A percentile compares a stretch with the other conserved stretches of the same genome.
Conservation (phyloP, 2,888 invertebrate species). For the Caenorhabditis becei region DNA sequence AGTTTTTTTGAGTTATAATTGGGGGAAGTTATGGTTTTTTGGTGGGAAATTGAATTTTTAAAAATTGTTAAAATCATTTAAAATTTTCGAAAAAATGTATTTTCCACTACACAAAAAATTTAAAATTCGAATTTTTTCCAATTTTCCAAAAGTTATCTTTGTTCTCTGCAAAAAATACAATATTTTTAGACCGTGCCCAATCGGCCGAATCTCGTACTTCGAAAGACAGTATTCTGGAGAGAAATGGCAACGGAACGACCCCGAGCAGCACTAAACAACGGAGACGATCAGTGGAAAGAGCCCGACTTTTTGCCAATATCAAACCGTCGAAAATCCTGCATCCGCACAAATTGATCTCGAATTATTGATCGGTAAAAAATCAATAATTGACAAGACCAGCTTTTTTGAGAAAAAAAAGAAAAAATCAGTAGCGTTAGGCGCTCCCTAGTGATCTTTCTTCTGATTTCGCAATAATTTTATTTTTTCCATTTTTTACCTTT, state of each 20-base stretch:
- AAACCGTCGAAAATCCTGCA: conserved; percentile 67
- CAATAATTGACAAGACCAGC: too few relatives aligned
- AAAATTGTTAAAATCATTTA: conserved; percentile 8
- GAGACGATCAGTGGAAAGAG: conserved; percentile 70
- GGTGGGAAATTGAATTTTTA: too few relatives aligned
- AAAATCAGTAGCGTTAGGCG: too few relatives aligned
- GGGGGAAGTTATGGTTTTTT: too few relatives aligned
- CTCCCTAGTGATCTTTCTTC: too few relatives aligned
- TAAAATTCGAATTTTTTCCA: not conserved
- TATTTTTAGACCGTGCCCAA: conserved; percentile 73
- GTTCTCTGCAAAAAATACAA: not conserved
- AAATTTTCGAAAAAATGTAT: not conserved
- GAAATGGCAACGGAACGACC: conserved; percentile 30
- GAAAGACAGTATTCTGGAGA: conserved; percentile 45
- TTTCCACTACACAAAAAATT: too few relatives aligned
- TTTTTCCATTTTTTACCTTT: too few relatives aligned
- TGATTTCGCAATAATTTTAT: too few relatives aligned
- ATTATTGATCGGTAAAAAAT: conserved; percentile 37
- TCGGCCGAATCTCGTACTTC: conserved; percentile 73
- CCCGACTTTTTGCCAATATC: conserved; percentile 68
- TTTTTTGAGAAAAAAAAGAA: too few relatives aligned
- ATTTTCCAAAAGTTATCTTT: conserved; percentile 2
- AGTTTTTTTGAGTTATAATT: too few relatives aligned
- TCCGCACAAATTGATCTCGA: conserved; percentile 62
- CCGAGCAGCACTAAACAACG: conserved; percentile 64